Base-by-base conservation (phyloP, 2,888 invertebrate genomes). In the Pachymerium ferrugineum region DNA sequence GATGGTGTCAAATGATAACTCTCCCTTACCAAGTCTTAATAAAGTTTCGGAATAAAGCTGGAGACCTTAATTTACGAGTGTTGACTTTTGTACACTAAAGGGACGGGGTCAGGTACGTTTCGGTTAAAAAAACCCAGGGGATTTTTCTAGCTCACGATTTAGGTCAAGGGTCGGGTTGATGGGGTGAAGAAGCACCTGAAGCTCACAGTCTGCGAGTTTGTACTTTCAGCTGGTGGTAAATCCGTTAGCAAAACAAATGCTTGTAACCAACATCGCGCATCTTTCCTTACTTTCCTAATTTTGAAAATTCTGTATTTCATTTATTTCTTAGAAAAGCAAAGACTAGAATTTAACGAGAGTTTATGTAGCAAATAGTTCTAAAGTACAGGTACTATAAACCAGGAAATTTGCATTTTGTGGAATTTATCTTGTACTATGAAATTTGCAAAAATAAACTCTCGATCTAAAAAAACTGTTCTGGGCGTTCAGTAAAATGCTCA, bases 191-290 rank as follows among this genome's bases (percentile, higher is more conserved):
- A 62, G 62, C 62, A 28, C 62, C n/a, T n/a, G n/a, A n/a, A 62
- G 62, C n/a, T n/a, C n/a, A n/a, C n/a, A n/a, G 62, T 62, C 28
- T 62, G 25, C 28, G 28, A 62, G 62, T 28, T 3, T 62, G 62
- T 62, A 62, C 62, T 62, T 62, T 14, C 62, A 62, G 62, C 62
- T 62, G 62, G 62, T 28, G 62, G 62, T 62, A 62, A 62, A 62
- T 62, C 62, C 62, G 62, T 62, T 62, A 14, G 25, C 25, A 62
- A 62, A 62, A 62, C 62, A 62, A 62, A 62, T 62, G 62, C 62
- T 28, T 62, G 62, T 28, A n/a, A 62, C 62, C 62, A 62, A 62
- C 62, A 62, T n/a, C n/a, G n/a, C n/a, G n/a, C n/a, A n/a, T n/a
- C n/a, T n/a, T n/a, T n/a, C n/a, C n/a, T n/a, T n/a, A n/a, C n/a